These are phyloP conservation scores for Columba guinea DNA, from an alignment of 2,797 vertebrate genomes.

Conservation along the genomic window DNA sequence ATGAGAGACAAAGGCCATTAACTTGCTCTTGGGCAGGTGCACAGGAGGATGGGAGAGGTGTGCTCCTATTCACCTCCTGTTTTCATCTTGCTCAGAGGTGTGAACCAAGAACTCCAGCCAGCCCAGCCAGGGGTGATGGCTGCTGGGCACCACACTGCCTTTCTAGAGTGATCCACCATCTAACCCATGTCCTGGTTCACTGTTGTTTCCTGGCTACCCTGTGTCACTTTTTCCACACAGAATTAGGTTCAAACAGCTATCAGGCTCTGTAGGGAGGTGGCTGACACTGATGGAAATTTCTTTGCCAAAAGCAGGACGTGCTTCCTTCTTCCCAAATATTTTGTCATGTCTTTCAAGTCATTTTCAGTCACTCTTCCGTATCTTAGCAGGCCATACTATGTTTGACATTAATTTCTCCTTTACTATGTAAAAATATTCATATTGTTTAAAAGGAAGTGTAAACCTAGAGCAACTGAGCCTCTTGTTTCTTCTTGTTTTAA, in stretches of 20 bases:
- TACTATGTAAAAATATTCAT: slow-evolving; percentile 41
- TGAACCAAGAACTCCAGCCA: neutral
- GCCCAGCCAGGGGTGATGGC: neutral
- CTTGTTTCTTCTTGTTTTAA: neutral
- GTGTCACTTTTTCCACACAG: neutral
- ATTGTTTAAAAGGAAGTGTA: neutral
- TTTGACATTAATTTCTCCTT: slow-evolving; percentile 47
- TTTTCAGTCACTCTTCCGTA: slow-evolving; percentile 33
- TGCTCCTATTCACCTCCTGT: neutral
- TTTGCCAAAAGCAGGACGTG: slow-evolving; percentile 34
- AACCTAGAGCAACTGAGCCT: neutral
- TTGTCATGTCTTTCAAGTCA: slow-evolving; percentile 57
- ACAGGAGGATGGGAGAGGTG: fast-evolving
- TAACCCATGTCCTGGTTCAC: fast-evolving
- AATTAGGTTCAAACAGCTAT: slow-evolving; percentile 3
- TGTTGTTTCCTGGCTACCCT: neutral
- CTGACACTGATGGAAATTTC: neutral
- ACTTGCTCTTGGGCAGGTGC: neutral
- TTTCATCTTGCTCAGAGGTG: neutral
- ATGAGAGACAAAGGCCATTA: neutral
- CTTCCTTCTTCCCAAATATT: slow-evolving; percentile 49
- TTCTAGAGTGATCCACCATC: neutral
- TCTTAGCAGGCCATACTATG: slow-evolving; percentile 44
- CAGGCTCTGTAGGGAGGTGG: neutral
- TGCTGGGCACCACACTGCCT: neutral